phyloP scores from a whole-genome alignment of 2,113 vertebrate species.

The Triplophysa tibetana region DNA sequence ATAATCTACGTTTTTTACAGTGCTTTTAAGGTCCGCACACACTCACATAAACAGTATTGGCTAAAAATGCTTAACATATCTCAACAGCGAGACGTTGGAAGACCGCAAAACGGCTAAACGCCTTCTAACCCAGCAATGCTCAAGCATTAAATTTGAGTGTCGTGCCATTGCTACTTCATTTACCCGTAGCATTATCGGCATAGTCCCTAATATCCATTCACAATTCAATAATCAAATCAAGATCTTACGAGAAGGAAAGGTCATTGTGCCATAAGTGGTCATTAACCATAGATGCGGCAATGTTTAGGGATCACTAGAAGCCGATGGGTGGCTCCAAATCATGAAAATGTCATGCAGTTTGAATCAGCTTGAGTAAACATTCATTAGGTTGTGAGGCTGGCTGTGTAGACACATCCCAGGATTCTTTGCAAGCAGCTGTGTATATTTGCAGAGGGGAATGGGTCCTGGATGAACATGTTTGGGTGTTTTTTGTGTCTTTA shows the following conservation, averaged over 20 bases:
- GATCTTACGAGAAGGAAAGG: slow-evolving; percentile 41
- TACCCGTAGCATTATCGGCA: background rate
- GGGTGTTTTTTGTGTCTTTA: slow-evolving; percentile 58
- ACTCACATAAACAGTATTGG: background rate
- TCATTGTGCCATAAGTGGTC: slow-evolving; percentile 35
- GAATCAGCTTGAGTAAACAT: slow-evolving; percentile 79
- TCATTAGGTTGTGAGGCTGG: slow-evolving; percentile 72
- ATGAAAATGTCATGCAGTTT: slow-evolving; percentile 74
- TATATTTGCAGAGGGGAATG: slow-evolving; percentile 79
- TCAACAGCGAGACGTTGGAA: background rate
- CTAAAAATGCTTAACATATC: slow-evolving; percentile 1
- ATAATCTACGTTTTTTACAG: background rate
- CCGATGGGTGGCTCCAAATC: slow-evolving; percentile 58
- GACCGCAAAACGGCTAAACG: background rate
- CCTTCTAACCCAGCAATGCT: background rate
- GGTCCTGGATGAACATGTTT: slow-evolving; percentile 68
- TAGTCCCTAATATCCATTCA: slow-evolving; percentile 19
- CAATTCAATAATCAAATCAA: slow-evolving; percentile 34
- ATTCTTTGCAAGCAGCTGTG: slow-evolving; percentile 78
- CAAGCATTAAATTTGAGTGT: slow-evolving; percentile 7
- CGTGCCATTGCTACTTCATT: slow-evolving; percentile 21
- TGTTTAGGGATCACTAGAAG: slow-evolving; percentile 63
- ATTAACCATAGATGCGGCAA: slow-evolving; percentile 33
- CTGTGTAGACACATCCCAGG: slow-evolving; percentile 76
- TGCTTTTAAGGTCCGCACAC: background rate